Evolutionary conservation across 23 tunicate species (phyloP).

Genomic region (Oikopleura vanhoeffeni): DNA sequence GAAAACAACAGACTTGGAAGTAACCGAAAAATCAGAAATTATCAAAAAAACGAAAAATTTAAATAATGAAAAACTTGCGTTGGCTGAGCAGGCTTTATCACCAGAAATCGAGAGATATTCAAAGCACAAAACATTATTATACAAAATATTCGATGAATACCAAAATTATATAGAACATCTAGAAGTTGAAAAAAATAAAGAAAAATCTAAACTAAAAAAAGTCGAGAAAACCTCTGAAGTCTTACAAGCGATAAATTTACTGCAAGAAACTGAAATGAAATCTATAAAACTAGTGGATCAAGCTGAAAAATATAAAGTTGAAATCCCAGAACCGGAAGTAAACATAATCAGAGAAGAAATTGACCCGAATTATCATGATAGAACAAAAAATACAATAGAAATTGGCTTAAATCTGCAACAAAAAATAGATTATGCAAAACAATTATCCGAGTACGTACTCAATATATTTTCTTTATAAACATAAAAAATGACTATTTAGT

Average conservation of each 20-base stretch:
- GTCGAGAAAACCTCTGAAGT: too few relatives aligned
- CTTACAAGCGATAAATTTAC: too few relatives aligned
- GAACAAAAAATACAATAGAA: background rate
- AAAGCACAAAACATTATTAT: background rate
- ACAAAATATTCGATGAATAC: background rate
- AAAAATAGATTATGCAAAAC: background rate
- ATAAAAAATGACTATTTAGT: too few relatives aligned
- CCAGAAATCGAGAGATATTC: background rate
- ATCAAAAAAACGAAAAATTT: background rate
- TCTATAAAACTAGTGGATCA: too few relatives aligned
- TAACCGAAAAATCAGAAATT: background rate
- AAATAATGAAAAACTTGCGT: background rate
- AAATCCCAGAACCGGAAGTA: background rate
- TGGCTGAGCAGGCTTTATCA: background rate
- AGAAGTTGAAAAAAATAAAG: background rate
- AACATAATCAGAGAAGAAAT: background rate
- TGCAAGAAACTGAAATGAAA: too few relatives aligned
- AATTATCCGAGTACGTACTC: background rate
- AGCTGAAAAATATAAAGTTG: too few relatives aligned
- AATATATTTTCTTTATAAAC: too few relatives aligned
- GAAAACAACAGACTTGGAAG: background rate
- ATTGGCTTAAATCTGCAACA: background rate
- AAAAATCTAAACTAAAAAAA: too few relatives aligned
- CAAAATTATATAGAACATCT: background rate
- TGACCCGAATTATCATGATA: background rate